Conservation (phyloP, 2,888 invertebrate species). For the Zygaena filipendulae region DNA sequence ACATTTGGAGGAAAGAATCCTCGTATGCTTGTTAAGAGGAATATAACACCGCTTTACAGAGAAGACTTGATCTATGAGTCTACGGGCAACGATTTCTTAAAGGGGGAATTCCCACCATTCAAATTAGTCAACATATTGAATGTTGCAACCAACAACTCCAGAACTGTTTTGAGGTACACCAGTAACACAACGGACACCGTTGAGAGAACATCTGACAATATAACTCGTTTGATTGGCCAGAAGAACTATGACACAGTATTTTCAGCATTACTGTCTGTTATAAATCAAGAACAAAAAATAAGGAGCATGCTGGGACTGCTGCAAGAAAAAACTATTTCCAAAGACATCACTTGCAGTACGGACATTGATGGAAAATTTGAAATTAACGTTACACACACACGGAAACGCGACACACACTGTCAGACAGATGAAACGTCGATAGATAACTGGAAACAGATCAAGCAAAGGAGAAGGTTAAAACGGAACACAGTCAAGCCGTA, state of each 20-base stretch:
- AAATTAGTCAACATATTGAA: conserved; percentile 28
- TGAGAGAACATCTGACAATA: conserved; percentile 34
- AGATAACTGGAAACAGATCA: conserved; percentile 15
- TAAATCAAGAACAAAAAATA: conserved; percentile 37
- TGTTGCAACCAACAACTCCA: conserved; percentile 23
- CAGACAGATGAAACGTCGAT: conserved; percentile 31
- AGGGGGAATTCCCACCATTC: conserved; percentile 28
- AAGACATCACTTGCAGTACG: conserved; percentile 6
- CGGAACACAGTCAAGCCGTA: conserved; percentile 27
- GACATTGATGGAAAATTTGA: neutral
- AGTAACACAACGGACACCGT: conserved; percentile 12
- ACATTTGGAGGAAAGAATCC: no score
- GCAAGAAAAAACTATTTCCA: conserved; percentile 18
- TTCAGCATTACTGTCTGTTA: conserved; percentile 35
- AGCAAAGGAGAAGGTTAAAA: conserved; percentile 18
- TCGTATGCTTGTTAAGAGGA: no score
- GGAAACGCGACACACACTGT: conserved; percentile 7
- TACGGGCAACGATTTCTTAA: conserved; percentile 27
- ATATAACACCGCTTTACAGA: no score
- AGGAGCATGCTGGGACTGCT: conserved; percentile 36
- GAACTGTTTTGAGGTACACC: conserved; percentile 31
- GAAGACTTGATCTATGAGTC: conserved; percentile 33
- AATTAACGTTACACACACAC: neutral
- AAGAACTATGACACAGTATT: conserved; percentile 39
- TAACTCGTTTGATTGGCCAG: conserved; percentile 40